Base-by-base conservation (phyloP, 1,140 invertebrate species). In the Holotrichia oblita region DNA sequence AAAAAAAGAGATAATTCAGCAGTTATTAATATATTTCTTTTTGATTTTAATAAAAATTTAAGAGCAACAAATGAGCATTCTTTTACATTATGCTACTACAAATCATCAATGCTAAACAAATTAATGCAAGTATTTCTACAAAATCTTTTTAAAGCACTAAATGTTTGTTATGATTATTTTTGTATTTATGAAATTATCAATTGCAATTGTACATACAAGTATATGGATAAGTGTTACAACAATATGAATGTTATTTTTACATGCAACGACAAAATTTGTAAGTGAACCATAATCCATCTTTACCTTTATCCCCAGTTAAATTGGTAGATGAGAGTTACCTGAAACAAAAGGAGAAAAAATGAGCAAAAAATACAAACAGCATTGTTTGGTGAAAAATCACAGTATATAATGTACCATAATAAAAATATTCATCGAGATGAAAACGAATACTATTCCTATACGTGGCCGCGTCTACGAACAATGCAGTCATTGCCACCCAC, bases 161-260 rank as follows among this genome's bases (percentile, higher is more conserved):
- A 1, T 34, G 27, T 34, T 34, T 34, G 4, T 4, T 34, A 2
- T 4, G 4, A 34, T 34, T 34, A 34, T 34, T 34, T 34, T 34
- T 34, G 4, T 34, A 2, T 4, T 4, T 1, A 34, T 34, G 27
- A 1, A 2, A n/a, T 17, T 55, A 55, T 55, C 14, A 55, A 17
- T 55, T 55, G 3, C 14, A n/a, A 55, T n/a, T n/a, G 12, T 55
- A n/a, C 17, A n/a, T 55, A 34, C 17, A 55, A 6, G n/a, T 55
- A n/a, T 17, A 55, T 55, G 48, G 14, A 55, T 0, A 55, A 55
- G 22, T 34, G 61, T 69, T 69, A 69, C 24, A 27, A 69, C 61
- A 69, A 69, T 69, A 69, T 69, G 61, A 69, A 27, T 69, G 61
- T 69, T 69, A 69, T 34, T 27, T 69, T 69, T 7, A 22, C 61